phyloP scores from a whole-genome alignment of 2,797 vertebrate species.

The Morelia viridis region DNA sequence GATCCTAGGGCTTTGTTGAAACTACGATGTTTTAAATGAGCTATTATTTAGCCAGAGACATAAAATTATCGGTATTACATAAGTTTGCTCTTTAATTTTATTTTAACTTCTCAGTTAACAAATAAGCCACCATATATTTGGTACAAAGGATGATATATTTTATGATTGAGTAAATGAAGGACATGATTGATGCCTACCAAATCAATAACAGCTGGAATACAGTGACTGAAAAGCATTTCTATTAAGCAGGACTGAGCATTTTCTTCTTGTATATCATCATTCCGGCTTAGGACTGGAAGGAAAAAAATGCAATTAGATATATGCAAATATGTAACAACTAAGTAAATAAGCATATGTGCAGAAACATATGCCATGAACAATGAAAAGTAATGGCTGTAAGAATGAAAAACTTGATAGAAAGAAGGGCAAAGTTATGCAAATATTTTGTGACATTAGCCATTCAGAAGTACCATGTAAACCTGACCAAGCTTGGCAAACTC shows the following conservation, averaged over 20 bases:
- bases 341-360: background rate
- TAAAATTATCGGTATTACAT: background rate
- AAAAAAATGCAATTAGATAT: background rate
- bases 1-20: no score
- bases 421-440: background rate
- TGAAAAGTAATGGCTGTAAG: background rate
- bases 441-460: background rate
- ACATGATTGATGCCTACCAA: background rate
- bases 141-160: background rate
- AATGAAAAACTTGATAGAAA: background rate
- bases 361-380: background rate
- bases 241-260: background rate
- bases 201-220: background rate
- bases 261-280: background rate
- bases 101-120: background rate
- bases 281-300: background rate
- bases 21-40: background rate
- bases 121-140: background rate
- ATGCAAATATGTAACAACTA: background rate
- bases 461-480: background rate
- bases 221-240: background rate
- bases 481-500: background rate
- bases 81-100: background rate
- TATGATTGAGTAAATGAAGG: background rate
- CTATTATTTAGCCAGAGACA: background rate